Conservation (phyloP, 1,140 invertebrate species). For the Drosophila serrata region DNA sequence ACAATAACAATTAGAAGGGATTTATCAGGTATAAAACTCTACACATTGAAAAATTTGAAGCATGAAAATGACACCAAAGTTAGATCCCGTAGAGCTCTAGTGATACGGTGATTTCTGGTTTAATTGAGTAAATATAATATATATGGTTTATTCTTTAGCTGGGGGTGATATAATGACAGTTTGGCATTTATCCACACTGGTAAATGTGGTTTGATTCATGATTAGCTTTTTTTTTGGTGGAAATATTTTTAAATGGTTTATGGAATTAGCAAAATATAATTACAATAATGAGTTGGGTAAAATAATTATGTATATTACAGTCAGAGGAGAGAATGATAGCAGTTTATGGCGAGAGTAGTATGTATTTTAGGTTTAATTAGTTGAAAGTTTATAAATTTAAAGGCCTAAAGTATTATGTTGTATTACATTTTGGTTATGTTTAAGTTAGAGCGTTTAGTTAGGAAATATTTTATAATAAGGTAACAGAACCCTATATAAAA, state of each 20-base stretch:
- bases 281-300: conserved; percentile 27
- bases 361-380: neutral
- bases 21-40: conserved; percentile 37
- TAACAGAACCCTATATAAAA: neutral
- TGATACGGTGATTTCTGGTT: conserved; percentile 78
- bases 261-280: conserved; percentile 20
- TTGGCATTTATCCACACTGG: conserved; percentile 44
- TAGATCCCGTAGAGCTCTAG: conserved; percentile 79
- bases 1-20: conserved; percentile 39
- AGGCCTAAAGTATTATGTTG: too few species aligned
- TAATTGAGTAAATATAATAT: conserved; percentile 43
- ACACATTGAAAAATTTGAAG: conserved; percentile 63
- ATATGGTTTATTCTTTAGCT: conserved; percentile 39
- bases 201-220: conserved; percentile 48
- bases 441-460: neutral
- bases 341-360: neutral
- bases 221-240: conserved; percentile 67
- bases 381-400: neutral
- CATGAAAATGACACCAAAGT: conserved; percentile 82
- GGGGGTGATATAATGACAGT: conserved; percentile 64
- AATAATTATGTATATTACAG: neutral
- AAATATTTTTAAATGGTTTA: conserved; percentile 55
- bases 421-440: too few species aligned
- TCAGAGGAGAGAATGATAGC: neutral
- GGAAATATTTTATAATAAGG: too few species aligned